These are phyloP conservation scores for Calypte anna DNA, from an alignment of 2,113 vertebrate genomes.

Conservation along the genomic window DNA sequence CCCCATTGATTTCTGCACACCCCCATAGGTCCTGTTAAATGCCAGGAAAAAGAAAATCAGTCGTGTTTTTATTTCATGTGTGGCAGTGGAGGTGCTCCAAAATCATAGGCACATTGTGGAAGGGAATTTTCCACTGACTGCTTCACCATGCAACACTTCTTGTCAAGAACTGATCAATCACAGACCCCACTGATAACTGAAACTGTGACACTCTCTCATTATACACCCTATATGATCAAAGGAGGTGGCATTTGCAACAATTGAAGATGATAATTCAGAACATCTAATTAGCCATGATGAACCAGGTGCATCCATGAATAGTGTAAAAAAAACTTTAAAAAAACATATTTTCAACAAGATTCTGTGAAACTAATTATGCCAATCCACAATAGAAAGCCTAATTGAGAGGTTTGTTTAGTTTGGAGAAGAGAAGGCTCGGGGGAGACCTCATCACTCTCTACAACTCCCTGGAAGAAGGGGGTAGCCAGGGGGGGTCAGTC, in stretches of 20 bases:
- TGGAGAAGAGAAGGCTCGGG: no score
- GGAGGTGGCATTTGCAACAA: slow-evolving; percentile 55
- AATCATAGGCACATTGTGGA: slow-evolving; percentile 57
- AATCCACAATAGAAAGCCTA: slow-evolving; percentile 3
- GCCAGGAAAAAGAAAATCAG: slow-evolving; percentile 71
- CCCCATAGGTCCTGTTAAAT: slow-evolving; percentile 65
- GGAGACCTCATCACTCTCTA: no score
- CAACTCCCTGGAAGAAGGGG: no score
- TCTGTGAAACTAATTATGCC: not conserved
- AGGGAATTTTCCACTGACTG: slow-evolving; percentile 67
- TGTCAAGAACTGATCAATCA: slow-evolving; percentile 73
- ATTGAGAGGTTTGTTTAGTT: not conserved
- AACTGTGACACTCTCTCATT: slow-evolving; percentile 65
- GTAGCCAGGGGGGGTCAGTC: no score
- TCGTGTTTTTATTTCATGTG: slow-evolving; percentile 58
- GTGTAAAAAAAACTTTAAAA: slow-evolving; percentile 50
- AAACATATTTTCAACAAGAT: not conserved
- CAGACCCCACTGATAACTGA: slow-evolving; percentile 30
- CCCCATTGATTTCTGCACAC: slow-evolving; percentile 75
- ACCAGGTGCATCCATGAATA: slow-evolving; percentile 49
- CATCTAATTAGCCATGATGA: slow-evolving; percentile 68
- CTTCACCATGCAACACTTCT: slow-evolving; percentile 49
- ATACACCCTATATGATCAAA: slow-evolving; percentile 53
- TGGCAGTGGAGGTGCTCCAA: not conserved
- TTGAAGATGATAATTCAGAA: slow-evolving; percentile 77